Evolutionary conservation across 2,888 invertebrate genomes (phyloP), one percentile per base, ranked within the genome.

Genomic region (Cephus spinipes): DNA sequence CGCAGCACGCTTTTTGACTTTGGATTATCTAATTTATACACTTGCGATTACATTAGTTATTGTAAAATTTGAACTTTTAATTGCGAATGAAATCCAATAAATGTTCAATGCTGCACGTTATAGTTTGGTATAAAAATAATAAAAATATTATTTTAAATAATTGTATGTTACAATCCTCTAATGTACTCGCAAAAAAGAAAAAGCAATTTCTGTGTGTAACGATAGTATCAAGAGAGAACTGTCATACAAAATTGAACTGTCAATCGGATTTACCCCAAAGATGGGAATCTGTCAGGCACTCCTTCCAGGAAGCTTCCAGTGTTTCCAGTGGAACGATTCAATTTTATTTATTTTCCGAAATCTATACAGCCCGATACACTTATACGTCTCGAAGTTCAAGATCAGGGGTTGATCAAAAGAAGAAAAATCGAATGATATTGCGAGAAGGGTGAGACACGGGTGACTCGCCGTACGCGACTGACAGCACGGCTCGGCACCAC

Each of bases 401-500:
- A 55, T 55, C 55, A 55, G 23, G 23, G 9, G 2, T 55, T 55
- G 55, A 55, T 55, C 55, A 23, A 55, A 23, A 23, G 23, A 23
- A 55, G 23, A 36, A 55, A 23, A 55, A 23, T 55, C 23, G 55
- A 55, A 55, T 23, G 9, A 55, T 55, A 55, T 55, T 55, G 55
- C 55, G 55, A 55, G 23, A 55, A 55, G 55, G 55, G 23, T 55
- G 55, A 55, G 55, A 55, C 86, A 81, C 89, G 89, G 83, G 79
- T 85, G 88, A 83, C 89, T 88, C 86, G 89, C 88, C 83, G 85
- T 81, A 86, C 86, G 87, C 89, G 89, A 90, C 90, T 90, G 90
- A 87, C 88, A 88, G 87, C 87, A 84, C 88, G 85, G 87, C 88
- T 89, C 88, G 86, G 85, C 87, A 84, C 89, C 90, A 90, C 90